phyloP scores from a whole-genome alignment of 2,113 vertebrate species.

The Perca schrenkii region DNA sequence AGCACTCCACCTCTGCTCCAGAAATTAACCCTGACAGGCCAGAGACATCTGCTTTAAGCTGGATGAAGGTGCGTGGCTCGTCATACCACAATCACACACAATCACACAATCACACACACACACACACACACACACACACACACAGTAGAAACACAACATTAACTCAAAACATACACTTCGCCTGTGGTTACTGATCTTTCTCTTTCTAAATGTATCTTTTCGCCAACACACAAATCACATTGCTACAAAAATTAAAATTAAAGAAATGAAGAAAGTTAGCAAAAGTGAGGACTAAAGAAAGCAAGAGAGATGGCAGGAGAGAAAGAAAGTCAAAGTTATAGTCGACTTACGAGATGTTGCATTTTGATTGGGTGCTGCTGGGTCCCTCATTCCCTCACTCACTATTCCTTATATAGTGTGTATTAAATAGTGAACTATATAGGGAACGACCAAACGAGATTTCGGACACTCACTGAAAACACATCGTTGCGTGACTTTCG shows the following conservation, averaged over 20 bases:
- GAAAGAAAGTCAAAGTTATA: background rate
- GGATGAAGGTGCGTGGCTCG: conserved; percentile 42
- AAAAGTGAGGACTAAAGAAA: background rate
- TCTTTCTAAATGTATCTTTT: background rate
- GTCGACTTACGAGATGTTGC: background rate
- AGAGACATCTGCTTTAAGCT: conserved; percentile 58
- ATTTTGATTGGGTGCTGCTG: too few species aligned
- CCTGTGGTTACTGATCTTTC: background rate
- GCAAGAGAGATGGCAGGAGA: background rate
- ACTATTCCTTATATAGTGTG: too few species aligned
- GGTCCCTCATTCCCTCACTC: background rate
- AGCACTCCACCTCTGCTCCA: conserved; percentile 63
- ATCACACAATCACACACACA: background rate
- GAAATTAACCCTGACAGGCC: conserved; percentile 73
- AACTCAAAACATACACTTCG: background rate
- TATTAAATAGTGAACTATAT: too few species aligned
- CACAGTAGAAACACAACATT: background rate
- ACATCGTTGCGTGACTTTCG: too few species aligned
- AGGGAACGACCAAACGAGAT: too few species aligned
- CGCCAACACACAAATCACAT: background rate
- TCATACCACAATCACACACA: conserved; percentile 16
- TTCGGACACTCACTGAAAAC: too few species aligned
- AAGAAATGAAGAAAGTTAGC: background rate
- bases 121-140: background rate
- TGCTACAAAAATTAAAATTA: background rate